A percentile compares a stretch with the other conserved stretches of the same genome.
phyloP scores from a whole-genome alignment of 2,113 vertebrate species.

The Neomonachus schauinslandi region DNA sequence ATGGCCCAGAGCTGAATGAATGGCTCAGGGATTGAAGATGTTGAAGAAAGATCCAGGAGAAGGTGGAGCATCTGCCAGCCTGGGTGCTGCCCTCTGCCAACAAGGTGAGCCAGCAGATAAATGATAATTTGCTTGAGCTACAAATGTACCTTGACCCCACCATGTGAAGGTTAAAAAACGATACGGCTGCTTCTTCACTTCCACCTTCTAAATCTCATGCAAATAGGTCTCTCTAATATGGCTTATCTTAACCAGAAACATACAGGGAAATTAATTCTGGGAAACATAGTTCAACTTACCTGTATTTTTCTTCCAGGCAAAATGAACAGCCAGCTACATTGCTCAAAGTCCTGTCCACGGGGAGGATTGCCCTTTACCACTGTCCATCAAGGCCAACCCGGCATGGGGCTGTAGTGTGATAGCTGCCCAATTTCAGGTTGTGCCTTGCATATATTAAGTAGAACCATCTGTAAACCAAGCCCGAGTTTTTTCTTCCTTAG shows the following conservation, averaged over 20 bases:
- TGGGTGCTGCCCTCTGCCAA: not conserved
- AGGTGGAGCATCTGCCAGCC: not conserved
- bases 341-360: not conserved
- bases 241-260: not conserved
- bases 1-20: not conserved
- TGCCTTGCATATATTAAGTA: not conserved
- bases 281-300: not conserved
- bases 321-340: not conserved
- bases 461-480: not conserved
- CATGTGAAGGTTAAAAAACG: not conserved
- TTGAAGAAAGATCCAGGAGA: not conserved
- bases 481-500: not conserved
- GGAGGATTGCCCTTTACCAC: not conserved
- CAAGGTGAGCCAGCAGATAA: not conserved
- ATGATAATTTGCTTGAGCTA: not conserved
- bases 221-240: not conserved
- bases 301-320: not conserved
- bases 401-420: not conserved
- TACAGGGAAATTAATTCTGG: not conserved
- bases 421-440: not conserved
- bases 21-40: not conserved
- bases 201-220: not conserved
- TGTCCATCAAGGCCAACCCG: not conserved
- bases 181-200: not conserved
- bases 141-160: not conserved